A percentile compares a stretch with the other conserved stretches of the same genome.
Conservation (phyloP, 2,797 vertebrate species). For the Kryptopterus vitreolus region DNA sequence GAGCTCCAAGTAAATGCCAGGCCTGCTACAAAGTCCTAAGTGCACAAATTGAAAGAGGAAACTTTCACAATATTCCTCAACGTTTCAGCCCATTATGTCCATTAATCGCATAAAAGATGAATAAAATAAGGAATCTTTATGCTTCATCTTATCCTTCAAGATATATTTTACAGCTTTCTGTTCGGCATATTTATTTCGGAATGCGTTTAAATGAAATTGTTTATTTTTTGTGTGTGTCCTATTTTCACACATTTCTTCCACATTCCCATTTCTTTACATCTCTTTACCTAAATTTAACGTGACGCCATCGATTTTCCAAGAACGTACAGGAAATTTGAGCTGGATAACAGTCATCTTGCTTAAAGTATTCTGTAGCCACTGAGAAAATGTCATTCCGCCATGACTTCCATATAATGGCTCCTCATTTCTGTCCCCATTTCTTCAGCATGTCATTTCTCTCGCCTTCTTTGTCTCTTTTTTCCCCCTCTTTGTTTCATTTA, state of each 20-base stretch:
- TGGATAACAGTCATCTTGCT: conserved; percentile 20
- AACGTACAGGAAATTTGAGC: not conserved
- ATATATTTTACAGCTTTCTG: not conserved
- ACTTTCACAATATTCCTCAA: conserved; percentile 15
- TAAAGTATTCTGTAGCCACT: conserved; percentile 32
- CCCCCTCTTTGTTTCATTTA: conserved; percentile 9
- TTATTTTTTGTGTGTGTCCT: not conserved
- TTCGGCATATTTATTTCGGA: not conserved
- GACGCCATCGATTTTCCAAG: conserved; percentile 11
- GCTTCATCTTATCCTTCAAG: not conserved
- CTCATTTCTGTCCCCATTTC: conserved; percentile 29
- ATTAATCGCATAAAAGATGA: conserved; percentile 40
- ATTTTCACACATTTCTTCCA: not conserved
- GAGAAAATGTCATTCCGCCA: conserved; percentile 33
- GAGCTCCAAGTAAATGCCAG: conserved; percentile 43
- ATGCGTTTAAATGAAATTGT: conserved; percentile 25
- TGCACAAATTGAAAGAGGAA: conserved; percentile 15
- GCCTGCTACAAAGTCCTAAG: conserved; percentile 39
- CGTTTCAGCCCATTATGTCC: conserved; percentile 24
- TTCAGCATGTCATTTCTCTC: conserved; percentile 26
- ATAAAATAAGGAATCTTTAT: conserved; percentile 32
- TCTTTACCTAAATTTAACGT: conserved; percentile 16
- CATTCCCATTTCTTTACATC: conserved; percentile 5
- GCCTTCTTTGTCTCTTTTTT: not conserved
- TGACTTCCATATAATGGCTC: conserved; percentile 20